Base-by-base conservation (phyloP, 2,888 invertebrate species). In the Maniola hyperantus region DNA sequence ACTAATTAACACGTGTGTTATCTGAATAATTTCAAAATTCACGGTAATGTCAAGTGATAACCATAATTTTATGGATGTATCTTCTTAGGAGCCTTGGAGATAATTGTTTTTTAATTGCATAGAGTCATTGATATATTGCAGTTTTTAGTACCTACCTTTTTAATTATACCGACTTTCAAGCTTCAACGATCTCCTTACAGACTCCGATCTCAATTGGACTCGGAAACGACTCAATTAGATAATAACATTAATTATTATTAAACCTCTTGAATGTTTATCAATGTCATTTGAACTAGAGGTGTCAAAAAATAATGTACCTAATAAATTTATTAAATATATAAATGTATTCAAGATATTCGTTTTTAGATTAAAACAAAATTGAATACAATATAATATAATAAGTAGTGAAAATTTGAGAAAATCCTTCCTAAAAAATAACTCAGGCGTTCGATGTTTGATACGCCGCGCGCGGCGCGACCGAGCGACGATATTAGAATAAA, bases 81-180 rank as follows among this genome's bases (percentile, higher is more conserved):
- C 57, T 57, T 20, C 42, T 18, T 20, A 6, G 36, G 5, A 42
- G 36, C 39, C 57, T 42, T 57, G 18, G 2, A 42, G 20, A 42
- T 57, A 55, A 55, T 55, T 18, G 55, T 55, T 55, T 36, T 55
- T 39, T 42, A 57, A 57, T 57, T 26, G 39, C 57, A 42, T 57
- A 57, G 42, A 57, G 11, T 20, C 42, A 20, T 39, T 57, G 57
- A 57, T 57, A 13, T 57, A 57, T 20, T 42, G 13, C 13, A 20
- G 11, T 2, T 42, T 34, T 57, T 57, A 11, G 39, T 55, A 34
- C 34, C 7, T 10, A 20, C 34, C 7, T 10, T 11, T 42, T 57
- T 57, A 57, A 39, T 57, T 39, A 20, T 39, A 18, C 11, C 39
- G 20, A 39, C 57, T 20, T 57, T 57, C 57, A 57, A 39, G 20